A percentile compares a stretch with the other conserved stretches of the same genome.
phyloP scores from a whole-genome alignment of 2,888 invertebrate genomes.

The Ormyrus pomaceus region DNA sequence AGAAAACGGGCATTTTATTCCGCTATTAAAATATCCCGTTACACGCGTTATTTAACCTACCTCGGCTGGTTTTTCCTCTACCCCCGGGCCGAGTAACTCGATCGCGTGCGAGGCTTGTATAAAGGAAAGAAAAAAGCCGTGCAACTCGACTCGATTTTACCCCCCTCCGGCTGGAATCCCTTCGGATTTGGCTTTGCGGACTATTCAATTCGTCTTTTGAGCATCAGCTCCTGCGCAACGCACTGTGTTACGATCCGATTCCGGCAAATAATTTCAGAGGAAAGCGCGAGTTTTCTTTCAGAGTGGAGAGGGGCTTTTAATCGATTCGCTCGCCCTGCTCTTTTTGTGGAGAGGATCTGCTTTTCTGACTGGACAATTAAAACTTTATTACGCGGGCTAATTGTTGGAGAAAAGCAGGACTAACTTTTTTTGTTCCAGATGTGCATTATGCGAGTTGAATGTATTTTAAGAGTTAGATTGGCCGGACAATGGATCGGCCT shows the following conservation, averaged over 20 bases:
- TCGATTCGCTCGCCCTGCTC: neutral
- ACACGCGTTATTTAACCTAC: constrained; percentile 48
- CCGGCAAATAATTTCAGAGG: neutral
- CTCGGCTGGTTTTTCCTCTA: neutral
- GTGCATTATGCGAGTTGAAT: too few relatives aligned
- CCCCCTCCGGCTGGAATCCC: neutral
- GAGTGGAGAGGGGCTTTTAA: neutral
- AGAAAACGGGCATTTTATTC: constrained; percentile 43
- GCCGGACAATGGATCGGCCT: too few relatives aligned
- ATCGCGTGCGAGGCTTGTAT: constrained; percentile 21
- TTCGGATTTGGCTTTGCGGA: constrained; percentile 19
- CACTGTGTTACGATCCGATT: neutral
- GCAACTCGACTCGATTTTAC: constrained; percentile 7
- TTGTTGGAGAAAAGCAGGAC: neutral
- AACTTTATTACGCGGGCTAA: neutral
- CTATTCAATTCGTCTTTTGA: constrained; percentile 39
- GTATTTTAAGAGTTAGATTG: too few relatives aligned
- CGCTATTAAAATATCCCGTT: constrained; percentile 55
- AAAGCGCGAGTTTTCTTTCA: neutral
- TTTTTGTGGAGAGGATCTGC: too few relatives aligned
- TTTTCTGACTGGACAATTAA: neutral
- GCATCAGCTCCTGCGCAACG: neutral
- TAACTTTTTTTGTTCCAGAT: too few relatives aligned
- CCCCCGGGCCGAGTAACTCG: constrained; percentile 17
- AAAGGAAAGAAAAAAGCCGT: neutral